phyloP scores from a whole-genome alignment of 30 jellyfish, hydroid and myxozoan genomes.

The Chrysaora quinquecirrha region DNA sequence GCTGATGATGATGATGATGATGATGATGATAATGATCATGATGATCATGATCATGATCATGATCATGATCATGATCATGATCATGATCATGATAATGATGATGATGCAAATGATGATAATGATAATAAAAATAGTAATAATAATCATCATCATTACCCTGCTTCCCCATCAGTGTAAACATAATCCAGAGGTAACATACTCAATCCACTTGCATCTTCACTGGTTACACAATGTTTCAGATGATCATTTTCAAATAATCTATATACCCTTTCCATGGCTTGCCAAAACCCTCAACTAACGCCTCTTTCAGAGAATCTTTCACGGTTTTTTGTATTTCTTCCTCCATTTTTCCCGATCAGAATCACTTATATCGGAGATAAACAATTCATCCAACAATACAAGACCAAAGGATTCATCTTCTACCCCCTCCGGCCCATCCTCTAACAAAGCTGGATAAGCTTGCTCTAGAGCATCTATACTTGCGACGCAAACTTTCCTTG shows the following conservation, averaged over 20 bases:
- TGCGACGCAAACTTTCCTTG: constrained; percentile 50
- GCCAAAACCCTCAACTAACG: constrained; percentile 71
- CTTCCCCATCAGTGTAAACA: constrained; percentile 53
- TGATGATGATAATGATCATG: no score
- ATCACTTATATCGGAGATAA: neutral
- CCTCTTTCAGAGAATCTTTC: constrained; percentile 53
- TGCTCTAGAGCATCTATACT: constrained; percentile 62
- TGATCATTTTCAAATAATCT: constrained; percentile 74
- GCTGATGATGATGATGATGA: no score
- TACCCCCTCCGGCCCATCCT: constrained; percentile 53
- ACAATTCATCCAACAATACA: neutral
- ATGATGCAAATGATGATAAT: no score
- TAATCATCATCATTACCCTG: no score
- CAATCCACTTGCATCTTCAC: constrained; percentile 76
- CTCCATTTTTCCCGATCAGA: constrained; percentile 31
- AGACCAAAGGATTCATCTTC: neutral
- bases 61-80: no score
- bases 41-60: no score
- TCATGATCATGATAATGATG: no score
- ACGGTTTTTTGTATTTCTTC: constrained; percentile 28
- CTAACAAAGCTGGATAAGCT: constrained; percentile 32
- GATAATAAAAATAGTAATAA: no score
- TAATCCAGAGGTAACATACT: constrained; percentile 76
- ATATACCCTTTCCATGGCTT: constrained; percentile 74
- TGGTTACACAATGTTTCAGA: constrained; percentile 58